These are phyloP conservation scores for Saccostrea glomerata DNA, from an alignment of 1,140 invertebrate species.

Conservation along the genomic window DNA sequence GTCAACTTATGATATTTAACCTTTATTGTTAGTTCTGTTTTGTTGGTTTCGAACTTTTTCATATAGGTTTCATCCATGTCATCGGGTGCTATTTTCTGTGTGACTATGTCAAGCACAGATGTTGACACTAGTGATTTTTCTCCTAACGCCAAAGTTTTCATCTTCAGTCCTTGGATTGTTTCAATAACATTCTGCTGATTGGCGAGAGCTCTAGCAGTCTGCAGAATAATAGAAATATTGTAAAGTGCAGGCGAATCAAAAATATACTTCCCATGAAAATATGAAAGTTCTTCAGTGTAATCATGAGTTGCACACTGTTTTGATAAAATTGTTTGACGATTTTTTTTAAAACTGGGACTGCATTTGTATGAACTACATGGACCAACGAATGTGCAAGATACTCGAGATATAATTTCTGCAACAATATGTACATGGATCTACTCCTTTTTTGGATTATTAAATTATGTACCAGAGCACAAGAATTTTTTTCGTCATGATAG, in stretches of 20 bases:
- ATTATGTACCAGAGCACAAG: too few species aligned
- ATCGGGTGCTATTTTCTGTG: background rate
- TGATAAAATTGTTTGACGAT: too few species aligned
- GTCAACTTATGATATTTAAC: background rate
- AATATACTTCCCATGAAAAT: background rate
- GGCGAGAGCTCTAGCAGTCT: background rate
- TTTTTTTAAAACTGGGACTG: too few species aligned
- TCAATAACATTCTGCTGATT: background rate
- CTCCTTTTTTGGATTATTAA: too few species aligned
- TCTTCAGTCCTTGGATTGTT: background rate
- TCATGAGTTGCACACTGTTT: too few species aligned
- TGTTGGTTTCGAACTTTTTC: background rate
- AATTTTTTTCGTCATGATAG: too few species aligned
- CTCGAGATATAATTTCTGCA: too few species aligned
- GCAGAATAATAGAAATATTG: background rate
- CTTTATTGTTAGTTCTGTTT: background rate
- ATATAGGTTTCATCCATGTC: slow-evolving; percentile 13
- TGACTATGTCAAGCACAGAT: background rate
- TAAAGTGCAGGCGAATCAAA: background rate
- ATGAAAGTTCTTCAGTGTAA: too few species aligned
- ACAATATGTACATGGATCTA: too few species aligned
- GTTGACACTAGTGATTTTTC: slow-evolving; percentile 4
- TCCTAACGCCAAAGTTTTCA: background rate
- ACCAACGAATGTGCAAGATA: too few species aligned
- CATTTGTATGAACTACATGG: too few species aligned